Base-by-base conservation (phyloP, 2,113 vertebrate genomes). In the Bagarius yarrelli region DNA sequence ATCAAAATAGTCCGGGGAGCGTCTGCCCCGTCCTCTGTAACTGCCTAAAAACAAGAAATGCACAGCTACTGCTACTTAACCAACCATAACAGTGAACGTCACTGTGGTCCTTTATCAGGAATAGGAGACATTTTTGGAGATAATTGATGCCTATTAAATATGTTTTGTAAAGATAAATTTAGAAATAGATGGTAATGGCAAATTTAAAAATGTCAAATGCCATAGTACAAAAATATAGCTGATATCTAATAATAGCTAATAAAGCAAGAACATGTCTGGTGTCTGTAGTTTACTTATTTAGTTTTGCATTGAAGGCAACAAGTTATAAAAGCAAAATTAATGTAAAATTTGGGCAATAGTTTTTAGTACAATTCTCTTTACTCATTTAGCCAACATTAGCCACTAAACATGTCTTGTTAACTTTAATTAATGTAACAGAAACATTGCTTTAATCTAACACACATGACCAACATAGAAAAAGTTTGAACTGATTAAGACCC, bases 1-100 rank as follows among this genome's bases (percentile, higher is more conserved):
- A 25, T 97, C 96, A 0, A 95, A 97, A 84, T 94, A 93, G 36
- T 97, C 97, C 0, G 92, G 92, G 47, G 96, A 97, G 18, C 94
- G 93, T 36, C 86, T 95, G 70, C 93, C 95, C 0, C 88, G 94
- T 16, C 92, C 92, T 18, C 93, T 80, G 34, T 95, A 96, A 67
- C 94, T 93, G 84, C 96, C 98, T 99, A 89, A 67, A 93, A 84
- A 91, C 59, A 91, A 82, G 87, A 89, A 81, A 92, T 84, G 88
- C 86, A 84, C 56, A 84, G 88, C 84, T 90, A 87, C 91, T 92
- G 87, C 90, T 90, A 91, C 88, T 89, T 86, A 87, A 87, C 87
- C 88, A 89, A 83, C 87, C 60, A 53, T 36, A 63, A 70, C 2
- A 21, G 25, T 40, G 55, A 15, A 5, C n/a, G 4, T 16, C 19